Conservation (phyloP, 2,888 invertebrate genomes). For the Pachymerium ferrugineum region DNA sequence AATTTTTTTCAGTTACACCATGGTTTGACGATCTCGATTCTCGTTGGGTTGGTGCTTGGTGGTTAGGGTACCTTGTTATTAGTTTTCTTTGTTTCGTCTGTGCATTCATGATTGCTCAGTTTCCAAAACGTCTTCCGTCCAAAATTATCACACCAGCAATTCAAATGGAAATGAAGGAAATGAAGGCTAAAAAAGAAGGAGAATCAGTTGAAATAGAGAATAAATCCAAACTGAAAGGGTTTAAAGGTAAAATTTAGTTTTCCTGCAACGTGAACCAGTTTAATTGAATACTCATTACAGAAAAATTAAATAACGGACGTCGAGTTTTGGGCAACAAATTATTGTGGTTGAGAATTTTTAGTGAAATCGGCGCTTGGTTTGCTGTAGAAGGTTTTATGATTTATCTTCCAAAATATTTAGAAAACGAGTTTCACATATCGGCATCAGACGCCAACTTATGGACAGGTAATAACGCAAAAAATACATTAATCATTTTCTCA, state of each 20-base stretch:
- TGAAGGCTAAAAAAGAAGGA: background rate
- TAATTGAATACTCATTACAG: too few relatives aligned
- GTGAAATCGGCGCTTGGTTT: background rate
- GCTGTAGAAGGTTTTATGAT: background rate
- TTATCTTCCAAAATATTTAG: background rate
- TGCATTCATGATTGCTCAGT: constrained; percentile 39
- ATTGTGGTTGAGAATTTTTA: background rate
- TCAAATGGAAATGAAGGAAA: background rate
- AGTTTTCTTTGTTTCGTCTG: constrained; percentile 38
- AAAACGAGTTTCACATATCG: background rate
- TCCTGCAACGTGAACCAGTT: too few relatives aligned
- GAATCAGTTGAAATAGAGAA: background rate
- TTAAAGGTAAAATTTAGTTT: background rate
- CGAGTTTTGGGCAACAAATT: background rate
- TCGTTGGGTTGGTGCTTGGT: constrained; percentile 42
- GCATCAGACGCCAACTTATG: background rate
- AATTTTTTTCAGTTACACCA: constrained; percentile 35
- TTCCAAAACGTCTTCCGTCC: constrained; percentile 38
- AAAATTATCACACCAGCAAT: background rate
- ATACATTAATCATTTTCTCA: too few relatives aligned
- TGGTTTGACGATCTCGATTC: constrained; percentile 39
- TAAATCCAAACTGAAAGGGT: background rate
- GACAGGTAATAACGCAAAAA: background rate
- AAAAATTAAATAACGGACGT: background rate
- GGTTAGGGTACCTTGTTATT: constrained; percentile 41